Percentiles rank a stretch among this genome's conserved stretches.
Conservation (phyloP, 2,113 vertebrate genomes). For the Dasyurus viverrinus region DNA sequence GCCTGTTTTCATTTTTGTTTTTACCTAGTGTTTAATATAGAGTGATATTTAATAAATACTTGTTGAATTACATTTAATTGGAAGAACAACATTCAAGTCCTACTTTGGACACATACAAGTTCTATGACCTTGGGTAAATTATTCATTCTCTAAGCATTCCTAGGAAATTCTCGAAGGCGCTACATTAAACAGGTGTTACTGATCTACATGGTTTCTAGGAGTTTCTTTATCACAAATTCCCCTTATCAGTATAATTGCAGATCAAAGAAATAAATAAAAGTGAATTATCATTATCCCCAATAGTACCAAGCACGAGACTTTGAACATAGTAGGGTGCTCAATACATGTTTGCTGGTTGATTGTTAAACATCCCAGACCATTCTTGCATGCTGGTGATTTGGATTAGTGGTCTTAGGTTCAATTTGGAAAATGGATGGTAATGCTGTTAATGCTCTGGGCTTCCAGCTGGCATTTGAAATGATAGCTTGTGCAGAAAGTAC, state of each 20-base stretch:
- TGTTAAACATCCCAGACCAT: background rate
- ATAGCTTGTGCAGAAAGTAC: constrained; percentile 43
- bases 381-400: constrained; percentile 12
- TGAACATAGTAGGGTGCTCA: background rate
- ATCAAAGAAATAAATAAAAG: background rate
- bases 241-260: background rate
- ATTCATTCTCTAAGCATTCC: background rate
- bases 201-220: background rate
- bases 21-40: background rate
- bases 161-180: background rate
- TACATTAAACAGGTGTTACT: background rate
- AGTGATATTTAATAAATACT: background rate
- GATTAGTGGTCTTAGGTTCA: constrained; percentile 46
- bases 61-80: background rate
- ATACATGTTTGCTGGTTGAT: background rate
- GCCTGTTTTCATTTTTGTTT: background rate
- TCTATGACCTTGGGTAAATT: background rate
- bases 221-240: background rate
- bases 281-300: background rate
- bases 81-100: background rate
- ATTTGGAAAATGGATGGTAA: constrained; percentile 16
- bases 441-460: background rate
- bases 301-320: background rate
- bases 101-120: background rate
- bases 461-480: constrained; percentile 23